Evolutionary conservation across 2,888 invertebrate genomes (phyloP).

Genomic region (Gymnosoma rotundatum): DNA sequence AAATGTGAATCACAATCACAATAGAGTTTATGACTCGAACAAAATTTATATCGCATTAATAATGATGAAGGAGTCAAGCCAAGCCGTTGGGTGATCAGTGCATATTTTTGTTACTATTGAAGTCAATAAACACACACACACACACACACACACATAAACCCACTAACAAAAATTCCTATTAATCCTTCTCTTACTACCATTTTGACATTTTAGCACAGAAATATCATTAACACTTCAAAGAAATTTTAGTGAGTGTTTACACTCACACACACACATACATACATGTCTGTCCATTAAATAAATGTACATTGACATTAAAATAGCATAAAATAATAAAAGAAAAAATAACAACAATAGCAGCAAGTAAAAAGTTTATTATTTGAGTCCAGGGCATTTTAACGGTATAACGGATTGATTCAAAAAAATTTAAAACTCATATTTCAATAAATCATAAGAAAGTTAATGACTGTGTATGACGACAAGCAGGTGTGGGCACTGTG

Average conservation of each 20-base stretch:
- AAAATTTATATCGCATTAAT: constrained; percentile 30
- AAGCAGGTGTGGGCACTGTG: constrained; percentile 11
- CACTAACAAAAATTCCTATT: constrained; percentile 33
- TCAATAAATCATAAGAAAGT: constrained; percentile 21
- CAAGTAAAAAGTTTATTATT: constrained; percentile 10
- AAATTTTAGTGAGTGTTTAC: not conserved
- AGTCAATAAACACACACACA: not conserved
- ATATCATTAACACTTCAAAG: constrained; percentile 59
- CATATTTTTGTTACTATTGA: constrained; percentile 10
- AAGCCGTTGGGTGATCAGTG: not conserved
- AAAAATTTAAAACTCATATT: constrained; percentile 26
- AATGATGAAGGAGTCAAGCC: constrained; percentile 40
- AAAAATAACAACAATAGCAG: not conserved
- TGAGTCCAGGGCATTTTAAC: constrained; percentile 18
- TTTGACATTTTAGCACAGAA: constrained; percentile 53
- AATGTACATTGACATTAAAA: constrained; percentile 35
- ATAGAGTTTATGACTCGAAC: constrained; percentile 64
- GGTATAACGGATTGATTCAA: constrained; percentile 3
- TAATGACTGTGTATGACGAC: not conserved
- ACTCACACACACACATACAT: not conserved
- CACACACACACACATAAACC: not conserved
- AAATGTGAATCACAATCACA: constrained; percentile 65
- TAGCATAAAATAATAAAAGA: not conserved
- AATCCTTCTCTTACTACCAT: constrained; percentile 48
- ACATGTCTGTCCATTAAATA: not conserved